Percentiles rank a stretch among this genome's conserved stretches.
Conservation (phyloP, 2,113 vertebrate genomes). For the Melozone crissalis region DNA sequence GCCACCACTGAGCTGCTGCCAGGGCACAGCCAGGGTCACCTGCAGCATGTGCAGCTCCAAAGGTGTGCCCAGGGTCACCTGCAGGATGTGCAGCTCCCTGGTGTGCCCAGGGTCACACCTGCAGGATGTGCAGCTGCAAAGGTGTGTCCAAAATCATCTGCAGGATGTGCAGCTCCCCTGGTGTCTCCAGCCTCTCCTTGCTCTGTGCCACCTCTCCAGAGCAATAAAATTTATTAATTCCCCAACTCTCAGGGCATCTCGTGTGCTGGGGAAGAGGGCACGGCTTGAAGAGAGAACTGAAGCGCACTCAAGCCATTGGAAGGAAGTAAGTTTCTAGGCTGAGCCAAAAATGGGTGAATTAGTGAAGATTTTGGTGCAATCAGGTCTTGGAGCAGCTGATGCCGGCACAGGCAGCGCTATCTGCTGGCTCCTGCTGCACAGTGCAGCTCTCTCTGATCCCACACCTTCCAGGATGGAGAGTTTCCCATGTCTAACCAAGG, state of each 20-base stretch:
- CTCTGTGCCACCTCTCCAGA: neutral
- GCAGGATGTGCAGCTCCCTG: neutral
- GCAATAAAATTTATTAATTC: neutral
- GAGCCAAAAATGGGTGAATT: neutral
- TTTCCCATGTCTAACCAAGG: neutral
- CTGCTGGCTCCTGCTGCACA: constrained; percentile 8
- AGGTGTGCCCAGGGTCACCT: neutral
- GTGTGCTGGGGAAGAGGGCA: neutral
- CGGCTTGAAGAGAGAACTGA: neutral
- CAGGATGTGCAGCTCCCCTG: neutral
- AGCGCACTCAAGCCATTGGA: neutral
- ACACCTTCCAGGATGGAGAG: rapidly evolving
- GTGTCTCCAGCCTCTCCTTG: neutral
- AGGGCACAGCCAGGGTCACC: neutral
- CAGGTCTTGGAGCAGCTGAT: neutral
- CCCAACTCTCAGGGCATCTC: no score
- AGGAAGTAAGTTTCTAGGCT: neutral
- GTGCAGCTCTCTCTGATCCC: neutral
- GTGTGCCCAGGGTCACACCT: neutral
- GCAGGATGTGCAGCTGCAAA: neutral
- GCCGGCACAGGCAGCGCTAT: neutral
- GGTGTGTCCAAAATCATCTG: neutral
- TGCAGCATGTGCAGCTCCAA: neutral
- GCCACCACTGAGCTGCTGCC: neutral
- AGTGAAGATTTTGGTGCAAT: neutral